Conservation (phyloP, 2,797 vertebrate genomes). For the Cetoscarus ocellatus region DNA sequence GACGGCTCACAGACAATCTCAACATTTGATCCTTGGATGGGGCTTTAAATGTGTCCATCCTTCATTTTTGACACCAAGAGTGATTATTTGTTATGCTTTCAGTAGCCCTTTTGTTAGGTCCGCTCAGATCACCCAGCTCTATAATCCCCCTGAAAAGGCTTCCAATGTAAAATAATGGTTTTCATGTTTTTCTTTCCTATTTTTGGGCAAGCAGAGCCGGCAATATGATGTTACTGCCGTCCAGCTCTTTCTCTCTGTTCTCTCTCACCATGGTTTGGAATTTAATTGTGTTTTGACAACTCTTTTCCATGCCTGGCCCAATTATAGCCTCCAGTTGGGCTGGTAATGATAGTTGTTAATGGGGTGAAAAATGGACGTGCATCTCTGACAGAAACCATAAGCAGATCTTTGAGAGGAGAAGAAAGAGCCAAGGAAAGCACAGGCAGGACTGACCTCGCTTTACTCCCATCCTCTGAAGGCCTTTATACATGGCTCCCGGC, state of each 20-base stretch:
- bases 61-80: conserved; percentile 74
- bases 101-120: conserved; percentile 74
- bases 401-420: conserved; percentile 80
- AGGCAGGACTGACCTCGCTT: conserved; percentile 71
- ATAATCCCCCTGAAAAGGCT: conserved; percentile 77
- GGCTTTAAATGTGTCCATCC: conserved; percentile 76
- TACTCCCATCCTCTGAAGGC: conserved; percentile 68
- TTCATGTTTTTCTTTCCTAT: conserved; percentile 89
- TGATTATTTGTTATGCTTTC: conserved; percentile 82
- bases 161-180: conserved; percentile 83
- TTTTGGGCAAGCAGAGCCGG: conserved; percentile 79
- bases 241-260: conserved; percentile 72
- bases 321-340: conserved; percentile 83
- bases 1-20: conserved; percentile 47
- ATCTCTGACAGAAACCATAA: conserved; percentile 85
- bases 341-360: conserved; percentile 87
- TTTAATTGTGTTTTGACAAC: conserved; percentile 89
- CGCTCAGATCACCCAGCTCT: conserved; percentile 70
- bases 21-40: conserved; percentile 63
- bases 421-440: conserved; percentile 81
- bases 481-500: conserved; percentile 64
- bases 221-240: conserved; percentile 77
- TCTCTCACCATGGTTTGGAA: conserved; percentile 78
- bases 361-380: conserved; percentile 84
- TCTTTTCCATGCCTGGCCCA: conserved; percentile 81